These are phyloP conservation scores for Trogon melanurus DNA, from an alignment of 2,113 vertebrate genomes.

Conservation along the genomic window DNA sequence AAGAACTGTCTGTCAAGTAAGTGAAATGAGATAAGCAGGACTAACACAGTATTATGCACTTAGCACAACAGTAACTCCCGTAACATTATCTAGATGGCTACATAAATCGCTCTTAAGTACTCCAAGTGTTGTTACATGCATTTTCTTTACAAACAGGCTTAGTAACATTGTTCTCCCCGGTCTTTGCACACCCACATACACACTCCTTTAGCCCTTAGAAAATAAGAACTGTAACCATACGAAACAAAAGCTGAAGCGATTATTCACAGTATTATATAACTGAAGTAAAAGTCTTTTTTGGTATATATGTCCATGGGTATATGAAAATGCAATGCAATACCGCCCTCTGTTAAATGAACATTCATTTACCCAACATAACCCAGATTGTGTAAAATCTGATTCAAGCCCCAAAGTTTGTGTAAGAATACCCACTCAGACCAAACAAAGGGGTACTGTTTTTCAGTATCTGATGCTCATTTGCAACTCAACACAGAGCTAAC, in stretches of 20 bases:
- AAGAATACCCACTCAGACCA: not conserved
- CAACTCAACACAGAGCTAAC: not conserved
- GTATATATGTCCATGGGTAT: not conserved
- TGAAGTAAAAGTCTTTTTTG: not conserved
- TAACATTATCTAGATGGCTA: slow-evolving; percentile 43
- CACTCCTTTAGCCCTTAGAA: not conserved
- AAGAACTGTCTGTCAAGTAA: slow-evolving; percentile 40
- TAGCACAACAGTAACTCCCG: slow-evolving; percentile 17
- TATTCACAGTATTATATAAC: not conserved
- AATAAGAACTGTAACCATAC: not conserved
- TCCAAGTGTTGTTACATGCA: not conserved
- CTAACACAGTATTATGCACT: slow-evolving; percentile 24
- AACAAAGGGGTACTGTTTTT: not conserved
- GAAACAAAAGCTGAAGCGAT: not conserved
- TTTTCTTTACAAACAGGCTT: slow-evolving; percentile 32
- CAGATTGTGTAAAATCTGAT: not conserved
- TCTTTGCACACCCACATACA: not conserved
- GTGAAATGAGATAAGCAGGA: slow-evolving; percentile 43
- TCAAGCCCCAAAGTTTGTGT: not conserved
- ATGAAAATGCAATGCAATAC: not conserved
- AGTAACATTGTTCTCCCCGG: not conserved
- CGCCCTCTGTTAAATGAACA: not conserved
- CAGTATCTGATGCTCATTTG: not conserved
- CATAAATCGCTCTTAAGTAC: slow-evolving; percentile 29
- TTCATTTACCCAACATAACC: not conserved